phyloP scores from a whole-genome alignment of 1,140 invertebrate genomes.

The Brachystomella parvula region DNA sequence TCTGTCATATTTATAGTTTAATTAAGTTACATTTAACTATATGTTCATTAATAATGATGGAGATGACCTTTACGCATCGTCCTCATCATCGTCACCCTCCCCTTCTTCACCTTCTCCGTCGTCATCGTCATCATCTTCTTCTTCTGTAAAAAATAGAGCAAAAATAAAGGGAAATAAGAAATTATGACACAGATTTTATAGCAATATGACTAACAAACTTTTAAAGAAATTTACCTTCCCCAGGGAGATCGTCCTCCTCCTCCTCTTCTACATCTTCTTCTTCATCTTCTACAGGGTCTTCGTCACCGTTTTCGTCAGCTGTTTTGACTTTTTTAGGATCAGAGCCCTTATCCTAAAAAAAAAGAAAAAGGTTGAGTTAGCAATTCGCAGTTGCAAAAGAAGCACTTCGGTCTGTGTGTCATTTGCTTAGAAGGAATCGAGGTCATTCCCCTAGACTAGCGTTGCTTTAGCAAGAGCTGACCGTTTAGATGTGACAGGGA shows the following conservation, averaged over 20 bases:
- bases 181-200: not conserved
- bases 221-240: constrained; percentile 32
- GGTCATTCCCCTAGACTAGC: not conserved
- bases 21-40: constrained; percentile 22
- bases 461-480: not conserved
- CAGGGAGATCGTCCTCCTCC: constrained; percentile 39
- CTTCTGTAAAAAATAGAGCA: constrained; percentile 27
- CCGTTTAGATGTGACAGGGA: not conserved
- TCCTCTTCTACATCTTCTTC: constrained; percentile 37
- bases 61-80: constrained; percentile 29
- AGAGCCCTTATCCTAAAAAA: constrained; percentile 27
- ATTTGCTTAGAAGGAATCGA: not conserved
- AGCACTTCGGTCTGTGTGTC: not conserved
- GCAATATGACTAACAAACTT: not conserved
- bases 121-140: constrained; percentile 34
- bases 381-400: not conserved
- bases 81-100: constrained; percentile 34
- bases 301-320: constrained; percentile 38
- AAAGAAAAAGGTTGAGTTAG: constrained; percentile 12
- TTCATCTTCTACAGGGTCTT: constrained; percentile 37
- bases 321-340: constrained; percentile 39
- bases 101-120: constrained; percentile 25
- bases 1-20: no score
- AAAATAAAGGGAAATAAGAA: not conserved
- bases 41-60: no score